Conservation (phyloP, 2,797 vertebrate genomes). For the Miichthys miiuy region DNA sequence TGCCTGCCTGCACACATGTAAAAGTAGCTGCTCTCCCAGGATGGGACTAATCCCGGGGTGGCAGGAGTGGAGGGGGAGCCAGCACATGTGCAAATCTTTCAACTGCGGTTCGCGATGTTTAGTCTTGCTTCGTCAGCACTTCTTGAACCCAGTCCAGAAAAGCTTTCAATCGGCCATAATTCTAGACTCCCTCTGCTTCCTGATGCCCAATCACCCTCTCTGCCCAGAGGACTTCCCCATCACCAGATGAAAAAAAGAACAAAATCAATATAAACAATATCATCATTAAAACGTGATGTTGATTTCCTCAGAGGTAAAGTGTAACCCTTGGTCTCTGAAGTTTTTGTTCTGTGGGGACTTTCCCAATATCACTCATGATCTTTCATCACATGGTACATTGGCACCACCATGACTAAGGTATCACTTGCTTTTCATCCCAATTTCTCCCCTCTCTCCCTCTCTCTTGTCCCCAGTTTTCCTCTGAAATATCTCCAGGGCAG, state of each 20-base stretch:
- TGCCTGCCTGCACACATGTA: constrained; percentile 56
- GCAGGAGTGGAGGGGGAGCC: constrained; percentile 59
- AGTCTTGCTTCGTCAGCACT: constrained; percentile 89
- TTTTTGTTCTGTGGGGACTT: constrained; percentile 58
- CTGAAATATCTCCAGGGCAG: constrained; percentile 50
- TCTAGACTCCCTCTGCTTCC: constrained; percentile 77
- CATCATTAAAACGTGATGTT: constrained; percentile 53
- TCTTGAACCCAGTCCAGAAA: constrained; percentile 93
- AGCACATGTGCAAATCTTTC: constrained; percentile 86
- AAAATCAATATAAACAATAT: constrained; percentile 49
- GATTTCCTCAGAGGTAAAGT: constrained; percentile 46
- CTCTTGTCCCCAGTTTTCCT: constrained; percentile 34
- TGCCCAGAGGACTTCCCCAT: constrained; percentile 46
- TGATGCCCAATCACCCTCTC: constrained; percentile 59
- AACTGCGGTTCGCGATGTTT: constrained; percentile 83
- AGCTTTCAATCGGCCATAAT: constrained; percentile 92
- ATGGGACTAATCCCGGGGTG: constrained; percentile 72
- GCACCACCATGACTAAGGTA: constrained; percentile 47
- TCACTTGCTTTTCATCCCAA: constrained; percentile 50
- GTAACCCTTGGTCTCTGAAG: constrained; percentile 7
- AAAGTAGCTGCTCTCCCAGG: constrained; percentile 68
- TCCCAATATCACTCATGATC: constrained; percentile 58
- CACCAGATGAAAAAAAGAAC: constrained; percentile 39
- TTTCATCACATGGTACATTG: constrained; percentile 59
- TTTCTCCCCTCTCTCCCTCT: constrained; percentile 18